Percentiles rank a stretch among this genome's conserved stretches.
Conservation (phyloP, 1,140 invertebrate genomes). For the Nylanderia fulva region DNA sequence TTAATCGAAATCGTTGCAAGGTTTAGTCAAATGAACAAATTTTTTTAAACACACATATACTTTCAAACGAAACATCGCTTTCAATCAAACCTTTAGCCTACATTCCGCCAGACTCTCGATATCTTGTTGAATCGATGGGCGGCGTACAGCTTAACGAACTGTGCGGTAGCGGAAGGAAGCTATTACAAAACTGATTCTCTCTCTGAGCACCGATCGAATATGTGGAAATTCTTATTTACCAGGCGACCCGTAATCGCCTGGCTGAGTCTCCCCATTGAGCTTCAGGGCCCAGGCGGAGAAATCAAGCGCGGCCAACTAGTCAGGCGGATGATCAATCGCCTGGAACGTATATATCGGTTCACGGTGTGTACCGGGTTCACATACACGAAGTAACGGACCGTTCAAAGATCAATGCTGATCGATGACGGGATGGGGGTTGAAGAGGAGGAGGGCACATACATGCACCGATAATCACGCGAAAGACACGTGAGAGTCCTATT, state of each 20-base stretch:
- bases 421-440: background rate
- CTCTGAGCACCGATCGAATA: constrained; percentile 17
- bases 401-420: constrained; percentile 62
- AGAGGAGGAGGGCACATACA: background rate
- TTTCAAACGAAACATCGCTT: background rate
- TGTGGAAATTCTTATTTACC: constrained; percentile 51
- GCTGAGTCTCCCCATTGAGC: background rate
- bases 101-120: background rate
- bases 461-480: background rate
- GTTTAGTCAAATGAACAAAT: too few species aligned
- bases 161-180: constrained; percentile 24
- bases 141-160: constrained; percentile 13
- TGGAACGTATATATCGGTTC: constrained; percentile 55
- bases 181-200: constrained; percentile 35
- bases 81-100: background rate
- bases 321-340: constrained; percentile 60
- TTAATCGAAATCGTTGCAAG: too few species aligned
- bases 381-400: constrained; percentile 51
- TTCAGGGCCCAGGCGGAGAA: constrained; percentile 9
- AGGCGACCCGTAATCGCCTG: constrained; percentile 44
- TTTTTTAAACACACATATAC: background rate
- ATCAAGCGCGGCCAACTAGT: constrained; percentile 62
- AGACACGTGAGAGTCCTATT: background rate
- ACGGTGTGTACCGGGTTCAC: too few species aligned
- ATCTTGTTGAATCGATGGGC: background rate